Evolutionary conservation across 92 coral and sea anemone genomes (phyloP).

Genomic region (Plumapathes pennacea): DNA sequence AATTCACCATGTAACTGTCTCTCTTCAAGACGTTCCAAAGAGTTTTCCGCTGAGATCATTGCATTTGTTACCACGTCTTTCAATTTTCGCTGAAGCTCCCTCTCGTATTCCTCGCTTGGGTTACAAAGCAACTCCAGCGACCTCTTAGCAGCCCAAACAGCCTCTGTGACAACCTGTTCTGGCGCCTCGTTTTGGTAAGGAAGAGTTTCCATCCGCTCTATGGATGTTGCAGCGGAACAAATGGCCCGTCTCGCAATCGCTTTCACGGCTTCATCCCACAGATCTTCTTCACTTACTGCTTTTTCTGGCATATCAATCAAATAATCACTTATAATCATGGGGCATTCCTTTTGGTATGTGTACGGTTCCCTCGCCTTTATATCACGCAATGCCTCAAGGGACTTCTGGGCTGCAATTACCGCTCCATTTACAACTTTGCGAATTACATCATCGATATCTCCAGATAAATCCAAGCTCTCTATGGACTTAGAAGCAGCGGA

Average conservation of each 20-base stretch:
- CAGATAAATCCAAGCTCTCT: too few species aligned
- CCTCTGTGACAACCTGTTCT: constrained; percentile 6
- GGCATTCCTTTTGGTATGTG: too few species aligned
- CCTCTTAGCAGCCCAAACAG: constrained; percentile 7
- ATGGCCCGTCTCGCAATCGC: not conserved
- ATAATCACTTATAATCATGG: too few species aligned
- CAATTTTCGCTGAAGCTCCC: not conserved
- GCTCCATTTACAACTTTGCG: too few species aligned
- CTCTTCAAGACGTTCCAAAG: not conserved
- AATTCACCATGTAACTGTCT: too few species aligned
- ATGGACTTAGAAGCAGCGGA: too few species aligned
- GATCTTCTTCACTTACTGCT: not conserved
- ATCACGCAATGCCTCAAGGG: too few species aligned
- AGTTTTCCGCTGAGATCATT: constrained; percentile 9
- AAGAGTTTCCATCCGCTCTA: not conserved
- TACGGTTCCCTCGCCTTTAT: too few species aligned
- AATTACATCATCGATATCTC: too few species aligned
- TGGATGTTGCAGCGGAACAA: not conserved
- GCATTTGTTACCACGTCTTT: constrained; percentile 13
- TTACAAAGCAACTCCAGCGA: constrained; percentile 10
- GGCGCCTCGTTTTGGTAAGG: not conserved
- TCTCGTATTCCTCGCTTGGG: not conserved
- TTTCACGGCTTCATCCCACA: not conserved
- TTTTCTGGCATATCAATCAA: too few species aligned
- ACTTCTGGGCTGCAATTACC: too few species aligned